phyloP scores from a whole-genome alignment of 2,113 vertebrate genomes.

The Nannobrachium achirus region DNA sequence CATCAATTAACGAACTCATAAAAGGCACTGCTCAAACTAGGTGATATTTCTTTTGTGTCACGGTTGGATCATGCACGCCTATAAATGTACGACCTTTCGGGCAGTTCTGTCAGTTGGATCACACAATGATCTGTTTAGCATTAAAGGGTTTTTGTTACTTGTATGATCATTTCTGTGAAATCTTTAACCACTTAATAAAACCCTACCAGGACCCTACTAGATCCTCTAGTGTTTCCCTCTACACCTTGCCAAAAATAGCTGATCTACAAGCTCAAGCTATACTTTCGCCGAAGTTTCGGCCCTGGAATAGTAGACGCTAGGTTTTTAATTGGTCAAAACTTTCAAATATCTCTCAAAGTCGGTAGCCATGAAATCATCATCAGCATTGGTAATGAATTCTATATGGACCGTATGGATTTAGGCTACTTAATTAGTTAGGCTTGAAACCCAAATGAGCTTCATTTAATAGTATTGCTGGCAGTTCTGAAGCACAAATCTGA shows the following conservation, averaged over 20 bases:
- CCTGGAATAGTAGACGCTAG: too few relatives aligned
- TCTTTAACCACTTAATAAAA: too few relatives aligned
- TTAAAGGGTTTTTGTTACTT: neutral
- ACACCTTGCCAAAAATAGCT: too few relatives aligned
- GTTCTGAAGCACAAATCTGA: conserved; percentile 26
- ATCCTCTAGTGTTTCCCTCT: neutral
- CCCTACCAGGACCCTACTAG: too few relatives aligned
- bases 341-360: too few relatives aligned
- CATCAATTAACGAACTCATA: too few relatives aligned
- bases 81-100: neutral
- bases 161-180: neutral
- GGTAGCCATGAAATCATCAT: too few relatives aligned
- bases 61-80: too few relatives aligned
- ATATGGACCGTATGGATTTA: conserved; percentile 18
- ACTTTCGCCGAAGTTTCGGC: too few relatives aligned
- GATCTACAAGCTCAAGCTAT: too few relatives aligned
- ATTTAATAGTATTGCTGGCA: conserved; percentile 27
- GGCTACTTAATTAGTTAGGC: conserved; percentile 10
- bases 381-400: conserved; percentile 28
- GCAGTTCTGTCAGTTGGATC: conserved; percentile 2
- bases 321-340: too few relatives aligned
- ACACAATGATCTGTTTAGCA: neutral
- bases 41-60: conserved; percentile 16
- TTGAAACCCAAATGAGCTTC: conserved; percentile 40
- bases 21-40: too few relatives aligned